Conservation (phyloP, 1,140 invertebrate genomes). For the Zaprionus lachaisei region DNA sequence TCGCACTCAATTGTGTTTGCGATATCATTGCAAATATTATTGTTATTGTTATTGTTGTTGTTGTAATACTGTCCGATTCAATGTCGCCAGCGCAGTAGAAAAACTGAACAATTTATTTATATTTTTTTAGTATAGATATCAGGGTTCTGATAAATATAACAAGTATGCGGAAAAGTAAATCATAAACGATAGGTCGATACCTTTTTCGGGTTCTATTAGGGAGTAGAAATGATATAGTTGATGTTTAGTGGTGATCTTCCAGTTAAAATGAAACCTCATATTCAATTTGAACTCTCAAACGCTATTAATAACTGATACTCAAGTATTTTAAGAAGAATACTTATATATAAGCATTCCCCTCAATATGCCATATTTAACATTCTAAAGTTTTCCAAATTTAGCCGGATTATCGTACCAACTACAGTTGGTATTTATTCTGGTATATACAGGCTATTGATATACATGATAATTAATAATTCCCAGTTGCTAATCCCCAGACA, state of each 20-base stretch:
- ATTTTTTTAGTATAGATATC: conserved; percentile 1
- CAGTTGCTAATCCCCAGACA: neutral
- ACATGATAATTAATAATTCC: conserved; percentile 9
- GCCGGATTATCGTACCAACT: neutral
- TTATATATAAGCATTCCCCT: too few relatives aligned
- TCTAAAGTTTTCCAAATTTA: neutral
- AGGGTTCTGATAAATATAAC: conserved; percentile 1
- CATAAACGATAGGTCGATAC: neutral
- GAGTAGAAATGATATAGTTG: neutral
- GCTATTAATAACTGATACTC: neutral
- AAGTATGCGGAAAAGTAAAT: conserved; percentile 5
- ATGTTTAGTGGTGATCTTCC: neutral
- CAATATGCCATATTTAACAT: neutral
- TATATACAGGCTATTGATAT: neutral
- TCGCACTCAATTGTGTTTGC: neutral
- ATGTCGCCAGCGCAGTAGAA: conserved; percentile 4
- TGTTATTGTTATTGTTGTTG: neutral
- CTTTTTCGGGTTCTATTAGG: neutral
- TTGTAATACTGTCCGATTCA: neutral
- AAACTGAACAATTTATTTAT: conserved; percentile 4
- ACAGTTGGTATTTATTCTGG: neutral
- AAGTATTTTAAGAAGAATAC: neutral
- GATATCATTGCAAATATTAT: neutral
- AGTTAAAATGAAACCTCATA: neutral
- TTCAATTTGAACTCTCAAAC: neutral